These are phyloP conservation scores for Romanogobio albipinnatus DNA, from an alignment of 2,113 vertebrate species.

Conservation along the genomic window DNA sequence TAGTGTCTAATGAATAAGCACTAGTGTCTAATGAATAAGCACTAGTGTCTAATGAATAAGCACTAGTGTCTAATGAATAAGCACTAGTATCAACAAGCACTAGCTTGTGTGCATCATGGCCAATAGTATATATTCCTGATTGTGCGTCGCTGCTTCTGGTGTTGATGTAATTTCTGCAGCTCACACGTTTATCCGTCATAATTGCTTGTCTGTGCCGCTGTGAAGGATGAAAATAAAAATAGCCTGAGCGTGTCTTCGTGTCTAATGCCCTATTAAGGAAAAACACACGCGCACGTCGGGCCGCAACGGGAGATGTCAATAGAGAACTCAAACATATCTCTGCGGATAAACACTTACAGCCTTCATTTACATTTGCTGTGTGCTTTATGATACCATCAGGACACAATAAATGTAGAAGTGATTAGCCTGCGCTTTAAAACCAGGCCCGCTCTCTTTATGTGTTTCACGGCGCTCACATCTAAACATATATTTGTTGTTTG, in stretches of 20 bases:
- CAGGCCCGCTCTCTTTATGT: background rate
- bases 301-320: background rate
- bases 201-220: background rate
- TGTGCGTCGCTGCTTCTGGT: background rate
- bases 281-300: background rate
- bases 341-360: conserved; percentile 19
- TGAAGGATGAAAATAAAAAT: background rate
- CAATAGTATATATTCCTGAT: background rate
- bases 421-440: conserved; percentile 5
- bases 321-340: background rate
- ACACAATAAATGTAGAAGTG: background rate
- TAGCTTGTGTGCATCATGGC: background rate
- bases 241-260: background rate
- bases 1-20: too few species aligned
- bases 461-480: background rate
- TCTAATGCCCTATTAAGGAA: conserved; percentile 19
- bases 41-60: too few species aligned
- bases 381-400: conserved; percentile 28
- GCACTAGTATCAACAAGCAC: too few species aligned
- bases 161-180: background rate
- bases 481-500: conserved; percentile 44
- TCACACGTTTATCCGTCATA: background rate
- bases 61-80: too few species aligned
- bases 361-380: conserved; percentile 21
- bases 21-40: too few species aligned